These are phyloP conservation scores for Neodiprion lecontei DNA, from an alignment of 1,140 invertebrate species.

Conservation along the genomic window DNA sequence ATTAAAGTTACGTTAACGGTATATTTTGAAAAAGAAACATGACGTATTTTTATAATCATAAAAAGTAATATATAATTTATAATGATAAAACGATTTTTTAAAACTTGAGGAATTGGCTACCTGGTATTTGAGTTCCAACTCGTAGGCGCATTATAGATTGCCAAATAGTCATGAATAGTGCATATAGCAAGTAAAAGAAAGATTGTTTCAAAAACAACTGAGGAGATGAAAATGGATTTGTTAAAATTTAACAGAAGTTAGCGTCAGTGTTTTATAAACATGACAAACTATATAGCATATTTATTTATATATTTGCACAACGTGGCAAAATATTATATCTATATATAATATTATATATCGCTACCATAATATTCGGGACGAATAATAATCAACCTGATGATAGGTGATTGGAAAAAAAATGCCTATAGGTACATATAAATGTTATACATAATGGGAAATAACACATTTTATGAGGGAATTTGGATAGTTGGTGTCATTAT, in stretches of 20 bases:
- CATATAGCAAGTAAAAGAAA: conserved; percentile 25
- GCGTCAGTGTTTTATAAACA: conserved; percentile 62
- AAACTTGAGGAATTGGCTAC: not conserved
- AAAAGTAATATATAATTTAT: too few species aligned
- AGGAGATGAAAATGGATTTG: conserved; percentile 46
- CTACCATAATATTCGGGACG: conserved; percentile 39
- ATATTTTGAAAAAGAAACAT: too few species aligned
- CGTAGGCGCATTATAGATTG: not conserved
- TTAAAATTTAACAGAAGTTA: conserved; percentile 62
- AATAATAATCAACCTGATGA: conserved; percentile 45
- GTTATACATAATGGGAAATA: conserved; percentile 39
- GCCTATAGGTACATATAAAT: conserved; percentile 38
- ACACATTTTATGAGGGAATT: conserved; percentile 25
- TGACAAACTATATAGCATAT: conserved; percentile 55
- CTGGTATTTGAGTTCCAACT: not conserved
- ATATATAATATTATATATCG: conserved; percentile 33
- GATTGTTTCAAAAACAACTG: conserved; percentile 48
- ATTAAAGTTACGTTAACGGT: too few species aligned
- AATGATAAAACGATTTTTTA: too few species aligned
- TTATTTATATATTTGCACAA: conserved; percentile 47
- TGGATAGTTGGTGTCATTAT: conserved; percentile 14
- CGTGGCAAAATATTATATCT: not conserved
- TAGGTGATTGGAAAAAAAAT: conserved; percentile 39
- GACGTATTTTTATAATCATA: too few species aligned
- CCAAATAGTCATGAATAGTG: conserved; percentile 33